phyloP scores from a whole-genome alignment of 2,797 vertebrate genomes.

The Glossophaga mutica region DNA sequence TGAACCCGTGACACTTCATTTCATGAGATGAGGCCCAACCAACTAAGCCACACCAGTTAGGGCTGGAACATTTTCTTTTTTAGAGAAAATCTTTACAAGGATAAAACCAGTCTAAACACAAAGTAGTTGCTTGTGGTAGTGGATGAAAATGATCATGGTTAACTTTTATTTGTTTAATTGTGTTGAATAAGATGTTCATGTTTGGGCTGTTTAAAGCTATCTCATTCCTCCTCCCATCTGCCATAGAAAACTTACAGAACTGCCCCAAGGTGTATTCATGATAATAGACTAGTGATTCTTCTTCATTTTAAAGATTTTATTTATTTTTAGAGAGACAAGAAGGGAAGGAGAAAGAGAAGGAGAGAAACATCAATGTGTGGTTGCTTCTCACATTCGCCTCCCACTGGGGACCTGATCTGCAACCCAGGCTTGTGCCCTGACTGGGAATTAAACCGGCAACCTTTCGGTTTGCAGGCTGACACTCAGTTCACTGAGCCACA shows the following conservation, averaged over 20 bases:
- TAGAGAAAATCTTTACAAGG: not conserved
- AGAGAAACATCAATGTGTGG: too few species aligned
- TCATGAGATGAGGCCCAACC: not conserved
- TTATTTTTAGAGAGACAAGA: too few species aligned
- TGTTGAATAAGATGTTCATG: constrained; percentile 6
- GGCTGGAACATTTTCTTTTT: not conserved
- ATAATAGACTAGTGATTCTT: not conserved
- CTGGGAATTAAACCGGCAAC: too few species aligned
- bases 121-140: not conserved
- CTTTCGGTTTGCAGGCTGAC: too few species aligned
- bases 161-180: constrained; percentile 37
- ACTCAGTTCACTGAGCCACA: too few species aligned
- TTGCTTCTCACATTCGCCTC: too few species aligned
- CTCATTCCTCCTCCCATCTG: not conserved
- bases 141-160: constrained; percentile 18
- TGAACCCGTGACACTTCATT: not conserved
- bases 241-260: not conserved
- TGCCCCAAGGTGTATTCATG: not conserved
- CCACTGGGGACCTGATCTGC: too few species aligned
- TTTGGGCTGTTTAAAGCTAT: not conserved
- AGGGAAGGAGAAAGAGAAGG: too few species aligned
- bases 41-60: not conserved
- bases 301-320: too few species aligned
- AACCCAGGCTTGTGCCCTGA: too few species aligned
- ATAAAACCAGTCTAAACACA: not conserved